Evolutionary conservation across 2,888 invertebrate genomes (phyloP), one percentile per base, ranked within the genome.

Genomic region (Allygus modestus): DNA sequence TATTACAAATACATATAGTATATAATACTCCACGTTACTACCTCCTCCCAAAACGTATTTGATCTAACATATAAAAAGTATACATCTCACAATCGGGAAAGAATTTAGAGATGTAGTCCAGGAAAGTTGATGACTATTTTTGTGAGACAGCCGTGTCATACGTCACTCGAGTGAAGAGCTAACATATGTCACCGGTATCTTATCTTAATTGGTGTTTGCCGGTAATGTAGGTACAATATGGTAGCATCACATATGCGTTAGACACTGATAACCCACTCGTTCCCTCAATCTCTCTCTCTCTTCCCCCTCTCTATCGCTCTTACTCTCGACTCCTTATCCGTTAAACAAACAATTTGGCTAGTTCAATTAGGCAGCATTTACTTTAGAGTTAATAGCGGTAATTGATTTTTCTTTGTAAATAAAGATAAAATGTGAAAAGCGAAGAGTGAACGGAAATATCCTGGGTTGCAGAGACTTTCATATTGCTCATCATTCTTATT

Each of bases 131-230:
- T n/a, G n/a, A n/a, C n/a, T n/a, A n/a, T n/a, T n/a, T n/a, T n/a
- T n/a, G 46, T 37, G 37, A 37, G 17, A 46, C 12, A 15, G 46
- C 17, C 12, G 9, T 46, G 46, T 46, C 15, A 75, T 41, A 33
- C 33, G 11, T 81, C 58, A 17, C 28, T 65, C 28, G 17, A 65
- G 65, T 65, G 28, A 43, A 82, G 69, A 51, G 79, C 51, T 31
- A 79, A 79, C 79, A 79, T 79, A 58, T 79, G 79, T 79, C 79
- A 79, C 20, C 31, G 79, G n/a, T 58, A 79, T 37, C 51, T 58
- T 79, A 79, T 79, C 79, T 37, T 79, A 37, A 46, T 77, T 41
- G 75, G 37, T 69, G 69, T 69, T 69, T 31, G 33, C 31, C 33
- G 15, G 33, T 71, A 71, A 71, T 71, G 71, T 71, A 69, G 31